A percentile compares a stretch with the other conserved stretches of the same genome.
phyloP scores from a whole-genome alignment of 2,113 vertebrate species.

The Geococcyx californianus region DNA sequence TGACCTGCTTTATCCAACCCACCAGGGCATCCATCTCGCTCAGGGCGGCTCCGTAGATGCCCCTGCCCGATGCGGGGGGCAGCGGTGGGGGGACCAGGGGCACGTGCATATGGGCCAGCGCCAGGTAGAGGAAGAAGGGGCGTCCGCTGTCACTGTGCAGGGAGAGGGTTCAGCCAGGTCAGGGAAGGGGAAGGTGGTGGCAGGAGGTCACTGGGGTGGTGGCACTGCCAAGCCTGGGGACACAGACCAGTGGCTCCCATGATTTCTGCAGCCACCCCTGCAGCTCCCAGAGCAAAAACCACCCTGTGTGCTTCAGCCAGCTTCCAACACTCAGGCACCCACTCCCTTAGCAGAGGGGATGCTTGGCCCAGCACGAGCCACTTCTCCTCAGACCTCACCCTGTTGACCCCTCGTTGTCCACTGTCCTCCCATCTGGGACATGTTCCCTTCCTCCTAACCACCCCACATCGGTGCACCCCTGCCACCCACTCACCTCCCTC shows the following conservation, averaged over 20 bases:
- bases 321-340: not conserved
- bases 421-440: not conserved
- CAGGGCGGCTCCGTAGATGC: slow-evolving; percentile 77
- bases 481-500: not conserved
- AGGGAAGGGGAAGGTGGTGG: not conserved
- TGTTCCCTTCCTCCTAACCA: not conserved
- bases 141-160: slow-evolving; percentile 68
- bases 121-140: slow-evolving; percentile 91
- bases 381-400: not conserved
- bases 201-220: not conserved
- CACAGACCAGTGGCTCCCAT: accelerated
- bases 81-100: slow-evolving; percentile 68
- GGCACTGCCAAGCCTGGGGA: not conserved
- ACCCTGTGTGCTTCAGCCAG: accelerated
- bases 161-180: accelerated
- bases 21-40: slow-evolving; percentile 89
- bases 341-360: accelerated
- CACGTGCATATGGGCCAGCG: slow-evolving; percentile 92
- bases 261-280: not conserved
- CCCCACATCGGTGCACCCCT: accelerated
- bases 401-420: accelerated
- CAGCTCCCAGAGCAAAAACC: not conserved
- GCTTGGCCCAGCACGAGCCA: not conserved
- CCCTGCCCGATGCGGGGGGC: not conserved
- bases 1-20: slow-evolving; percentile 76